Evolutionary conservation across 37 sponge, comb jelly and placozoan genomes (phyloP).

Genomic region (Petrosia ficiformis): DNA sequence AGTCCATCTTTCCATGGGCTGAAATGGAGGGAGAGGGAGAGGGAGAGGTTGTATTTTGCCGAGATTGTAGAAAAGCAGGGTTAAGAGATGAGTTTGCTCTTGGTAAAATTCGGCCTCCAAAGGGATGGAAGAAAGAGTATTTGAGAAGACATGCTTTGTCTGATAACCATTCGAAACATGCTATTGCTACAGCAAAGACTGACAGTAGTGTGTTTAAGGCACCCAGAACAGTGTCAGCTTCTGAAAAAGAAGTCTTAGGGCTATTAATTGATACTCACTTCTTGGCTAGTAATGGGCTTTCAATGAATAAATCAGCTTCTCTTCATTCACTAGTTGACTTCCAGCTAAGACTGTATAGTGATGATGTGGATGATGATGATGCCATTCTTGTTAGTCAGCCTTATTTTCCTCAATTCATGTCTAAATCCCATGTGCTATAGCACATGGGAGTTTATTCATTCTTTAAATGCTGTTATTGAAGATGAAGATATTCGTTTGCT

Average conservation of each 20-base stretch:
- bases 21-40: not conserved
- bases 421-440: too few species aligned
- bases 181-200: not conserved
- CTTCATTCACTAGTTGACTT: constrained; percentile 1
- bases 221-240: not conserved
- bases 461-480: constrained; percentile 11
- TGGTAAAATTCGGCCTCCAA: not conserved
- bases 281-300: not conserved
- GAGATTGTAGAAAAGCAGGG: not conserved
- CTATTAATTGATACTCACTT: not conserved
- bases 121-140: not conserved
- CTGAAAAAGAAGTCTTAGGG: not conserved
- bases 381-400: too few species aligned
- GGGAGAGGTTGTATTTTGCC: not conserved
- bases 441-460: constrained; percentile 17
- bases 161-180: not conserved
- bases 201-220: not conserved
- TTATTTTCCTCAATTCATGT: too few species aligned
- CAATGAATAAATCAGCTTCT: not conserved
- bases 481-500: not conserved
- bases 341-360: not conserved
- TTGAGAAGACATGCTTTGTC: too few species aligned
- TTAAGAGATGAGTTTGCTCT: not conserved
- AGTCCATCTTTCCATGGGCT: not conserved
- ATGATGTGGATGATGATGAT: too few species aligned